These are phyloP conservation scores for Myoxocephalus aenaeus DNA, from an alignment of 2,797 vertebrate species.

Conservation along the genomic window DNA sequence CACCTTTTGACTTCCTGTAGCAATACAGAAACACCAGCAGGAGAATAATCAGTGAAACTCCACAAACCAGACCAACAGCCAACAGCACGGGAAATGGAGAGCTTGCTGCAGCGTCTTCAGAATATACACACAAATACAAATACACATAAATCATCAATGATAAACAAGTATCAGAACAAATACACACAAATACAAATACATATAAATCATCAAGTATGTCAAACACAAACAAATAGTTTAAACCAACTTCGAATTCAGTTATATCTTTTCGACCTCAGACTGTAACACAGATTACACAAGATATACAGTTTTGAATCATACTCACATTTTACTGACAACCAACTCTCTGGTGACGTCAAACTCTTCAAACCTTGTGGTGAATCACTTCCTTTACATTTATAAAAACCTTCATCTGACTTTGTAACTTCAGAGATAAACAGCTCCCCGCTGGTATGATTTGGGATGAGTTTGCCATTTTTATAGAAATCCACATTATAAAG, in stretches of 20 bases:
- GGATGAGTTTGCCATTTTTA: conserved; percentile 42
- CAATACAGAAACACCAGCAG: conserved; percentile 19
- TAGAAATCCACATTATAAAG: conserved; percentile 41
- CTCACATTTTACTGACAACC: conserved; percentile 42
- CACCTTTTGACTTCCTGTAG: conserved; percentile 34
- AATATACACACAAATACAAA: background rate
- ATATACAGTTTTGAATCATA: too few species aligned
- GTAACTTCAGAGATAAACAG: conserved; percentile 50
- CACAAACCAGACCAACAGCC: conserved; percentile 19
- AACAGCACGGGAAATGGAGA: background rate
- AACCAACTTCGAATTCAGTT: background rate
- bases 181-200: background rate
- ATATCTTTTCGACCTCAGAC: too few species aligned
- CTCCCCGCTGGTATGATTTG: conserved; percentile 20
- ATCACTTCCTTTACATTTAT: conserved; percentile 31
- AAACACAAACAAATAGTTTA: background rate
- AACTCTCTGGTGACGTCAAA: conserved; percentile 21
- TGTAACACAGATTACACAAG: too few species aligned
- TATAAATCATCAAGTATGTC: too few species aligned
- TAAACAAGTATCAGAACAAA: background rate
- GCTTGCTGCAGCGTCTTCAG: background rate
- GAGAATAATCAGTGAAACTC: conserved; percentile 11
- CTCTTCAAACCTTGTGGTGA: background rate
- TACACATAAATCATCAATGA: background rate
- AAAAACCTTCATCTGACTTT: conserved; percentile 60